A percentile compares a stretch with the other conserved stretches of the same genome.
Evolutionary conservation across 2,888 invertebrate genomes (phyloP).

Genomic region (Vanessa cardui): DNA sequence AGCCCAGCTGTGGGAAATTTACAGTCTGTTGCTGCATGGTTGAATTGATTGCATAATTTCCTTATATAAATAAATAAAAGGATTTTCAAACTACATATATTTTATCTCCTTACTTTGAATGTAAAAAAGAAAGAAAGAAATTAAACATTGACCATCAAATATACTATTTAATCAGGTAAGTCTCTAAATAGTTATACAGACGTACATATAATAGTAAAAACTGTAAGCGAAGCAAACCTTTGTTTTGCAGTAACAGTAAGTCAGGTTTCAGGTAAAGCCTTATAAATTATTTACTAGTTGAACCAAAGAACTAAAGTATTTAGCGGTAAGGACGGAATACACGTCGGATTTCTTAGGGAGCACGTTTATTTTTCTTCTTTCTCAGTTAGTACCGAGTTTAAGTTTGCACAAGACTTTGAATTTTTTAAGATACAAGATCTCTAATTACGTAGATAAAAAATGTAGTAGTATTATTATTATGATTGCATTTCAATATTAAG

Average conservation of each 20-base stretch:
- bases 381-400: conserved; percentile 24
- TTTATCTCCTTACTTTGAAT: too few species aligned
- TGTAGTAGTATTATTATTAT: background rate
- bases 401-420: conserved; percentile 8
- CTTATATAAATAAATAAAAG: too few species aligned
- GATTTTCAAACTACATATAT: too few species aligned
- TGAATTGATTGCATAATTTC: too few species aligned
- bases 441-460: background rate
- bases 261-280: conserved; percentile 47
- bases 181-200: background rate
- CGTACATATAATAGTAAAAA: conserved; percentile 22
- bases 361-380: conserved; percentile 48
- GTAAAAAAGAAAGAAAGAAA: too few species aligned
- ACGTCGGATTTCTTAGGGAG: conserved; percentile 52
- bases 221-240: conserved; percentile 33
- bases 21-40: too few species aligned
- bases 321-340: conserved; percentile 50
- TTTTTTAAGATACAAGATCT: conserved; percentile 14
- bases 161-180: too few species aligned
- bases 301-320: conserved; percentile 59
- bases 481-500: background rate
- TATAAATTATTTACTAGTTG: conserved; percentile 64
- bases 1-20: too few species aligned
- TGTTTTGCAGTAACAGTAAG: conserved; percentile 39
- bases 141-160: too few species aligned